phyloP scores from a whole-genome alignment of 2,888 invertebrate genomes.

The Napeogenes inachia region DNA sequence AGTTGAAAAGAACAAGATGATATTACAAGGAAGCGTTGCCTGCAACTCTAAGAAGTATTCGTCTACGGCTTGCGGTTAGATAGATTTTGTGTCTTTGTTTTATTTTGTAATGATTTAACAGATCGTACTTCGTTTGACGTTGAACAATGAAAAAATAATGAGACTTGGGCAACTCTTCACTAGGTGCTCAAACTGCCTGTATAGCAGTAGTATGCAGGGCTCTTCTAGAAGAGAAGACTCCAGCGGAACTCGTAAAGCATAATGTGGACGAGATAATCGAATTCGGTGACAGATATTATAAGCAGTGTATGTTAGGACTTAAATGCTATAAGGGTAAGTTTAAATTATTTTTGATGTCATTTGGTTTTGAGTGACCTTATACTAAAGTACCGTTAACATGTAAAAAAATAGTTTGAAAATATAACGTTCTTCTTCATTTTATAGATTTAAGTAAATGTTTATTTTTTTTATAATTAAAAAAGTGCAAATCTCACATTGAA shows the following conservation, averaged over 20 bases:
- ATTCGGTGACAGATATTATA: constrained; percentile 57
- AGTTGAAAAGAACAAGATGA: constrained; percentile 67
- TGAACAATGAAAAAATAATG: no score
- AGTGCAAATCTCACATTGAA: neutral
- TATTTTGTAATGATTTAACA: no score
- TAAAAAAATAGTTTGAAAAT: no score
- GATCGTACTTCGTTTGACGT: no score
- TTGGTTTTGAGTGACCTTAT: no score
- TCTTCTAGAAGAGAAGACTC: constrained; percentile 57
- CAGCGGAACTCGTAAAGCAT: constrained; percentile 38
- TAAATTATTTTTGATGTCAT: neutral
- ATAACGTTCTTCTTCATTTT: no score
- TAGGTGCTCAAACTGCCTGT: constrained; percentile 65
- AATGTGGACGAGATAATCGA: constrained; percentile 63
- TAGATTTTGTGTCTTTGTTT: neutral
- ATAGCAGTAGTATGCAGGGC: constrained; percentile 60
- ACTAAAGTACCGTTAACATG: no score
- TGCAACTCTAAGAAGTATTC: constrained; percentile 66
- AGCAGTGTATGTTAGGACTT: constrained; percentile 50
- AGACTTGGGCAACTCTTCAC: no score
- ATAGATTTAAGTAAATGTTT: neutral
- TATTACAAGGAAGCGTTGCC: constrained; percentile 55
- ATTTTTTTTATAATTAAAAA: neutral
- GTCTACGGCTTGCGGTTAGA: constrained; percentile 53
- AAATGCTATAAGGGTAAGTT: constrained; percentile 67